Conservation (phyloP, 1,140 invertebrate genomes). For the Aphis gossypii region DNA sequence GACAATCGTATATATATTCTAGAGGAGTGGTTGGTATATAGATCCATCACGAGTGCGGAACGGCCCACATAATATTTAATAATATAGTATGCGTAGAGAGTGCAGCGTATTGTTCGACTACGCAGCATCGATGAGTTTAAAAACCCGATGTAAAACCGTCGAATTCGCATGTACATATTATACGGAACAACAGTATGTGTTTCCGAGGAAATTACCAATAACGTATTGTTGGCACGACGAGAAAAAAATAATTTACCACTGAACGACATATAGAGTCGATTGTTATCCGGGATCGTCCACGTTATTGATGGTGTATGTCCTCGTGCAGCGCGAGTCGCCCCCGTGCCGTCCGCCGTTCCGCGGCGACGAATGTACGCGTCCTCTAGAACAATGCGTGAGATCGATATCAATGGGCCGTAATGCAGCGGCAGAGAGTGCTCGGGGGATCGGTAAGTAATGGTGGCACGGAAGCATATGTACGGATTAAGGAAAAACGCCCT, state of each 20-base stretch:
- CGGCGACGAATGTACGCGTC: background rate
- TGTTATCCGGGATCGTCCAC: background rate
- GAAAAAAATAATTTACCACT: slow-evolving; percentile 2
- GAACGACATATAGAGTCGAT: background rate
- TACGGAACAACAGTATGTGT: background rate
- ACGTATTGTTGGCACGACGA: background rate
- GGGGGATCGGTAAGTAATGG: slow-evolving; percentile 22
- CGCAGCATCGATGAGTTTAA: too few relatives aligned
- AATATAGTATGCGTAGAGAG: too few relatives aligned
- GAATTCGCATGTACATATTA: too few relatives aligned
- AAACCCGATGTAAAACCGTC: background rate
- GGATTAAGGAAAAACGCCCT: slow-evolving; percentile 51
- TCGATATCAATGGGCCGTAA: slow-evolving; percentile 18
- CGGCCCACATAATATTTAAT: too few relatives aligned
- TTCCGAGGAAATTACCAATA: background rate
- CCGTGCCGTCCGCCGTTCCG: background rate
- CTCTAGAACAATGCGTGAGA: slow-evolving; percentile 26
- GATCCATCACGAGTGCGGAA: too few relatives aligned
- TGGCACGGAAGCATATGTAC: slow-evolving; percentile 51
- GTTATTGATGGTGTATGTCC: background rate
- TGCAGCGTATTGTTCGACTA: too few relatives aligned
- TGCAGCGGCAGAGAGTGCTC: background rate
- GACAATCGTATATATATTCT: too few relatives aligned
- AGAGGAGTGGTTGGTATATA: too few relatives aligned
- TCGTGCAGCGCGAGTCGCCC: background rate